A percentile compares a stretch with the other conserved stretches of the same genome.
Conservation (phyloP, 2,797 vertebrate genomes). For the Poecilia velifera region DNA sequence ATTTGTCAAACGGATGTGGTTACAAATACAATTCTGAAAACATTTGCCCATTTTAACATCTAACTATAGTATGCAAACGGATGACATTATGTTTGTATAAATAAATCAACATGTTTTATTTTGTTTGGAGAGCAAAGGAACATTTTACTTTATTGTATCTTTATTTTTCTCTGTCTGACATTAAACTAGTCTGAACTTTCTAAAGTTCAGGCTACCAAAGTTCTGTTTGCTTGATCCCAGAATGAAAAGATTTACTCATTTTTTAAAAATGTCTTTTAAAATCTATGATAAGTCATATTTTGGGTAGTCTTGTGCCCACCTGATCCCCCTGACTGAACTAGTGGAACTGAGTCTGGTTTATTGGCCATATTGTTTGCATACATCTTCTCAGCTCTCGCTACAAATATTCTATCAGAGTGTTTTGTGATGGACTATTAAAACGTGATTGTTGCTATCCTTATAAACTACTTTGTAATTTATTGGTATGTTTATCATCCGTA, state of each 20-base stretch:
- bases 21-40: background rate
- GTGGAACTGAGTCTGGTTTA: background rate
- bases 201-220: background rate
- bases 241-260: background rate
- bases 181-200: background rate
- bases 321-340: background rate
- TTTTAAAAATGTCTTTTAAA: background rate
- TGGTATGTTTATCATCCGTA: background rate
- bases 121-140: background rate
- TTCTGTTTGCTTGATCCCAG: background rate
- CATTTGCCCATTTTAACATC: background rate
- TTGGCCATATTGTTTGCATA: background rate
- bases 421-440: background rate
- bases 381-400: background rate
- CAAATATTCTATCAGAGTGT: background rate
- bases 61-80: background rate
- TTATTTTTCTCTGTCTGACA: background rate
- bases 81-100: background rate
- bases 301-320: background rate
- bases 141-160: background rate
- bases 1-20: background rate
- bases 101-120: background rate
- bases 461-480: background rate
- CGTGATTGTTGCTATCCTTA: background rate
- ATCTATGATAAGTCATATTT: background rate